Conservation (phyloP, 2,797 vertebrate genomes). For the Mycteria americana region DNA sequence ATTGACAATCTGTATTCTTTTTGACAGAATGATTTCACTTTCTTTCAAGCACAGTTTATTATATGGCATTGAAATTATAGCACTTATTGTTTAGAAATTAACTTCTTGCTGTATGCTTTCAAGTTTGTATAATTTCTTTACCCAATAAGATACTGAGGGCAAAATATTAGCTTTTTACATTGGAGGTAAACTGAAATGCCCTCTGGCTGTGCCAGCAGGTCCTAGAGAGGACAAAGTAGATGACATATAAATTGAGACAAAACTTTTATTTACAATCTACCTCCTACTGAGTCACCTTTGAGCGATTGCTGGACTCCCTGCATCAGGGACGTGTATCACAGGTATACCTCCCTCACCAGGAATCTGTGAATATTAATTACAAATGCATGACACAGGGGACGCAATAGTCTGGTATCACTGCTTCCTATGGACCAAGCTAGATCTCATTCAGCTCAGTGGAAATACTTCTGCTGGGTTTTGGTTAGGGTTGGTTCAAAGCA, state of each 20-base stretch:
- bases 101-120: neutral
- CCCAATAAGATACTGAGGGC: neutral
- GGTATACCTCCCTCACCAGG: neutral
- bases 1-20: conserved; percentile 1
- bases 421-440: neutral
- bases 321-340: neutral
- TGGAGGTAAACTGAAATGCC: neutral
- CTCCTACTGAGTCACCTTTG: neutral
- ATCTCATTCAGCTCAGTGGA: neutral
- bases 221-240: neutral
- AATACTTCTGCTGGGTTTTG: neutral
- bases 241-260: neutral
- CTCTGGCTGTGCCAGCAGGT: neutral
- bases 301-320: neutral
- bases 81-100: neutral
- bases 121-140: neutral
- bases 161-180: neutral
- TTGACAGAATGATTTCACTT: conserved; percentile 24
- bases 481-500: neutral
- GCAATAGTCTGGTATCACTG: neutral
- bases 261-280: neutral
- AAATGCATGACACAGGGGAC: neutral
- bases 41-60: neutral
- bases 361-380: neutral
- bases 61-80: neutral